Percentiles rank a stretch among this genome's conserved stretches.
phyloP scores from a whole-genome alignment of 2,797 vertebrate genomes.

The Aplochiton taeniatus region DNA sequence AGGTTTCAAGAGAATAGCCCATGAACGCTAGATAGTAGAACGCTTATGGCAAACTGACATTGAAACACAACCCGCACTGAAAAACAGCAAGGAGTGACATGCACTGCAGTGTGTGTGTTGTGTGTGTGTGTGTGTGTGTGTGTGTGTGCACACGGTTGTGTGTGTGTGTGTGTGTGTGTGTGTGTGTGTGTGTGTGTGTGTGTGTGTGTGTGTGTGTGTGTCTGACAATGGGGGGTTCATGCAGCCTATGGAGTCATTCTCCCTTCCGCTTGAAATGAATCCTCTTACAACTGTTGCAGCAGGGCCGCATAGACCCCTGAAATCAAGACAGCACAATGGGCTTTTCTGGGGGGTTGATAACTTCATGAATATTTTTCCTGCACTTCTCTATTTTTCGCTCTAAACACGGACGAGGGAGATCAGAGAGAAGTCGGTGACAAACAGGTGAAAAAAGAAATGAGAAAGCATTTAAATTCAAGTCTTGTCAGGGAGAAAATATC shows the following conservation, averaged over 20 bases:
- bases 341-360: slow-evolving; percentile 9
- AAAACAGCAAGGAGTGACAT: too few species aligned
- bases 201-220: slow-evolving; percentile 14
- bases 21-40: too few species aligned
- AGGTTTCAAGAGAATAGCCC: too few species aligned
- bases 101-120: too few species aligned
- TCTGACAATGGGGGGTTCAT: not conserved
- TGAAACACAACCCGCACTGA: too few species aligned
- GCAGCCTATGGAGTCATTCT: not conserved
- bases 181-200: slow-evolving; percentile 9
- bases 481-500: slow-evolving; percentile 33
- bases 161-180: too few species aligned
- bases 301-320: slow-evolving; percentile 28
- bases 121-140: too few species aligned
- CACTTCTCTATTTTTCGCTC: not conserved
- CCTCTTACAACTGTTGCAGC: slow-evolving; percentile 21
- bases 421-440: not conserved
- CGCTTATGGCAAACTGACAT: too few species aligned
- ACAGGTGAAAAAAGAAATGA: slow-evolving; percentile 17
- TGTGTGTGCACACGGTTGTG: too few species aligned
- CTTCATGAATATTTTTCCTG: not conserved
- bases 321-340: slow-evolving; percentile 8
- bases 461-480: slow-evolving; percentile 14
- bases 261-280: slow-evolving; percentile 27
- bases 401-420: slow-evolving; percentile 9